Evolutionary conservation across 2,113 vertebrate species (phyloP).

Genomic region (Suricata suricatta): DNA sequence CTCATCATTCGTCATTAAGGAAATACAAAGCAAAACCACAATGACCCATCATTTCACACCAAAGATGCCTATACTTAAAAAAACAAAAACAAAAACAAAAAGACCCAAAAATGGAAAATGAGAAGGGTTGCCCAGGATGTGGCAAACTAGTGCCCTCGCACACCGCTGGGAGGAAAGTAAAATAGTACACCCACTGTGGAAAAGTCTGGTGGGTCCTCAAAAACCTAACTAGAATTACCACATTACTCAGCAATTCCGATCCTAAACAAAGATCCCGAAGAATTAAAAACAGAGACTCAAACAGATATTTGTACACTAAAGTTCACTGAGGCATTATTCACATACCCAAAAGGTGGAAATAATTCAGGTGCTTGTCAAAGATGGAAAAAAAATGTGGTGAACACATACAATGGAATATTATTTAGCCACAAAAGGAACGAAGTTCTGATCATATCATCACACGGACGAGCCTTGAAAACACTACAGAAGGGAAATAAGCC

Average conservation of each 20-base stretch:
- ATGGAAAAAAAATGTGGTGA: background rate
- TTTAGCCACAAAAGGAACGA: background rate
- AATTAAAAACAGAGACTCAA: background rate
- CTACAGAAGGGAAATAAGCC: background rate
- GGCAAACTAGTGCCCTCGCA: background rate
- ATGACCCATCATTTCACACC: background rate
- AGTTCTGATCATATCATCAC: background rate
- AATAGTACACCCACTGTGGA: accelerated
- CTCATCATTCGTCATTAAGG: background rate
- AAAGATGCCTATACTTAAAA: background rate
- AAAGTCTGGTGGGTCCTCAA: background rate
- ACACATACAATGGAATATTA: too few relatives aligned
- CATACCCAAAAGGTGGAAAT: background rate
- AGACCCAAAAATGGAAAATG: background rate
- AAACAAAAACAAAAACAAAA: background rate
- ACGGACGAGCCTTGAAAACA: background rate
- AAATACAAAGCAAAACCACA: background rate
- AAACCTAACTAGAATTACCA: background rate
- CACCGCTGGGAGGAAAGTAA: background rate
- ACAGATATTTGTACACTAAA: background rate
- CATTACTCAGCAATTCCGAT: background rate
- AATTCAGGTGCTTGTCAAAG: background rate
- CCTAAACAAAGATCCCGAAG: background rate
- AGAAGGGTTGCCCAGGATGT: background rate
- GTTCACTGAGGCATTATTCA: background rate